A percentile compares a stretch with the other conserved stretches of the same genome.
Evolutionary conservation across 2,797 vertebrate genomes (phyloP).

Genomic region (Thunnus albacares): DNA sequence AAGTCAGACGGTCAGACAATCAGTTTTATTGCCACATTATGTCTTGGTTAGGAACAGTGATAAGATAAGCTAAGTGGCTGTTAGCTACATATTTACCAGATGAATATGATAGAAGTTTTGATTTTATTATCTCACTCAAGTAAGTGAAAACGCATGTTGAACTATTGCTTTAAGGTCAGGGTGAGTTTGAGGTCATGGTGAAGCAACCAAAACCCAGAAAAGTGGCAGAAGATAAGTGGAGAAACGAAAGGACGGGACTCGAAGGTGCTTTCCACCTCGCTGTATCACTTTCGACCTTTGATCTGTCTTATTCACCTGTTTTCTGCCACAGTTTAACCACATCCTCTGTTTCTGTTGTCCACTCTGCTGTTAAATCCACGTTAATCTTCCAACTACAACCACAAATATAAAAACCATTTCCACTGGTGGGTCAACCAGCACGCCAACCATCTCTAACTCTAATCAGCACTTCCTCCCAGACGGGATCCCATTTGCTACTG

Average conservation of each 20-base stretch:
- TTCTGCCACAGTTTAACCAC: constrained; percentile 9
- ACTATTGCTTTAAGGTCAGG: not conserved
- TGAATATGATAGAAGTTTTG: too few species aligned
- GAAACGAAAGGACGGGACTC: not conserved
- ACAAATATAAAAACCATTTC: constrained; percentile 27
- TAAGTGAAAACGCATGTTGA: not conserved
- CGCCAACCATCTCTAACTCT: not conserved
- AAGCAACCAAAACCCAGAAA: constrained; percentile 1
- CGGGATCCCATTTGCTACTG: constrained; percentile 37
- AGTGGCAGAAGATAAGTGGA: not conserved
- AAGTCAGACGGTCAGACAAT: too few species aligned
- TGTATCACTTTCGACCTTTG: constrained; percentile 36
- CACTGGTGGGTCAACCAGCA: not conserved
- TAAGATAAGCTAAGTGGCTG: not conserved
- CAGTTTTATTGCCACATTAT: too few species aligned
- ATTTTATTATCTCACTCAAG: not conserved
- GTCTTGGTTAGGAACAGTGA: not conserved
- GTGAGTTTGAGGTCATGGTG: not conserved
- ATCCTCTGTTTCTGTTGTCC: constrained; percentile 24
- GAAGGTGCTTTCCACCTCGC: constrained; percentile 51
- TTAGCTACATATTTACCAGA: not conserved
- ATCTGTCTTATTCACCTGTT: constrained; percentile 46
- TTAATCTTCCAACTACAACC: constrained; percentile 1
- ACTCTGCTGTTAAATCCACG: not conserved
- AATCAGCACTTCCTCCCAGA: constrained; percentile 32